Conservation (phyloP, 2,888 invertebrate genomes). For the Drosophila atripex region DNA sequence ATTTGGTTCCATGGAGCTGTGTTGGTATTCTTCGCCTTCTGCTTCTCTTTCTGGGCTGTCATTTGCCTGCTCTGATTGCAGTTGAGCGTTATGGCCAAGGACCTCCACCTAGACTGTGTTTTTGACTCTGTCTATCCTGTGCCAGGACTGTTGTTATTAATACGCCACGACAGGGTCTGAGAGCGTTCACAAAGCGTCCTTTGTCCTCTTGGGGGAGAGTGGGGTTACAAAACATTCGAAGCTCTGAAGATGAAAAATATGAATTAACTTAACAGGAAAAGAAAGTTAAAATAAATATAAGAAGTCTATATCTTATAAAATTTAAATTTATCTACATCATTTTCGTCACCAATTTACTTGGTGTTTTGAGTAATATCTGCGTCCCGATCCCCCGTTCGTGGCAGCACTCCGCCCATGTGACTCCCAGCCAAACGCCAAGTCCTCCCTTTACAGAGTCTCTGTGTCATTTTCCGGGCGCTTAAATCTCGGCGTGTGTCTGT, state of each 20-base stretch:
- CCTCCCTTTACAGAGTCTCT: not conserved
- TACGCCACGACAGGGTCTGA: slow-evolving; percentile 16
- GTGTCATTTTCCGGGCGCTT: slow-evolving; percentile 45
- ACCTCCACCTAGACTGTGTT: slow-evolving; percentile 4
- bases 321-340: not conserved
- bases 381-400: not conserved
- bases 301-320: not conserved
- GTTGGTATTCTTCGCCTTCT: not conserved
- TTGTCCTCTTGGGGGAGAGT: not conserved
- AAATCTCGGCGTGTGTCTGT: slow-evolving; percentile 51
- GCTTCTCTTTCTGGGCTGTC: slow-evolving; percentile 8
- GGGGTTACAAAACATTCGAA: not conserved
- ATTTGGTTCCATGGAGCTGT: not conserved
- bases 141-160: slow-evolving; percentile 8
- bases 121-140: not conserved
- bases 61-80: slow-evolving; percentile 22
- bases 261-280: not conserved
- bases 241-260: not conserved
- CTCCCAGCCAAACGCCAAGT: not conserved
- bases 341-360: not conserved
- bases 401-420: not conserved
- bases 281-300: not conserved
- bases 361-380: not conserved
- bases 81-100: slow-evolving; percentile 23
- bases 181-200: slow-evolving; percentile 9